These are phyloP conservation scores for Hesperia comma DNA, from an alignment of 2,888 invertebrate genomes.

Conservation along the genomic window DNA sequence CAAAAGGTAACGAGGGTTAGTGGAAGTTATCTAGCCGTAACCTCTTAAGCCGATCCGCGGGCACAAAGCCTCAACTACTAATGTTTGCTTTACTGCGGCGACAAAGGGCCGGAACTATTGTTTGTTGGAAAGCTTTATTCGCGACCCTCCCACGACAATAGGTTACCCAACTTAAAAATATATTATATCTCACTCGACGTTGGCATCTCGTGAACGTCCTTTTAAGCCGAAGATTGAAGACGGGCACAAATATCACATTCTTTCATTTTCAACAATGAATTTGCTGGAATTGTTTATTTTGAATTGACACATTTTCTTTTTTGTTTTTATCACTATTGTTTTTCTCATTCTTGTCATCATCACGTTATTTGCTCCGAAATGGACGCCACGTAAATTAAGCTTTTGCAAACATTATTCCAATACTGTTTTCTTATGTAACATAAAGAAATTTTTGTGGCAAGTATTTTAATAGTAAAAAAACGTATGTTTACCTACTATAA, in stretches of 20 bases:
- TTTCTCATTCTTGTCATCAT: too few relatives aligned
- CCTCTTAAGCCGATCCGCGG: conserved; percentile 62
- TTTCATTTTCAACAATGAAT: conserved; percentile 3
- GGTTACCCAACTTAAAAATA: conserved; percentile 83
- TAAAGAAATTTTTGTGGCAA: too few relatives aligned
- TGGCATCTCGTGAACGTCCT: conserved; percentile 53
- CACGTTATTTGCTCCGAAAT: too few relatives aligned
- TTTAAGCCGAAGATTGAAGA: conserved; percentile 23
- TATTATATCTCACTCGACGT: conserved; percentile 72
- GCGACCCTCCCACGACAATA: conserved; percentile 81
- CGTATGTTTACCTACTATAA: neutral
- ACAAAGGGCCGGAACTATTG: conserved; percentile 84
- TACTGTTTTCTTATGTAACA: too few relatives aligned
- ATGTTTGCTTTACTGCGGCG: conserved; percentile 81
- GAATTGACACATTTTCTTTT: neutral
- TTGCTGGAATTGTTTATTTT: neutral
- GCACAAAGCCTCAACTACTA: conserved; percentile 78
- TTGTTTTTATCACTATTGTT: too few relatives aligned
- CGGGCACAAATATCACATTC: conserved; percentile 1
- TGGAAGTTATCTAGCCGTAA: conserved; percentile 73
- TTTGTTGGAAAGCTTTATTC: conserved; percentile 83
- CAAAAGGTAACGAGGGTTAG: conserved; percentile 75
- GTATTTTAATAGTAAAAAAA: too few relatives aligned
- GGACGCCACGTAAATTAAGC: too few relatives aligned
- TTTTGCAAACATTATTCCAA: too few relatives aligned